Evolutionary conservation across 2,797 vertebrate genomes (phyloP), one percentile per base, ranked within the genome.

Genomic region (Amphiprion clarkii): DNA sequence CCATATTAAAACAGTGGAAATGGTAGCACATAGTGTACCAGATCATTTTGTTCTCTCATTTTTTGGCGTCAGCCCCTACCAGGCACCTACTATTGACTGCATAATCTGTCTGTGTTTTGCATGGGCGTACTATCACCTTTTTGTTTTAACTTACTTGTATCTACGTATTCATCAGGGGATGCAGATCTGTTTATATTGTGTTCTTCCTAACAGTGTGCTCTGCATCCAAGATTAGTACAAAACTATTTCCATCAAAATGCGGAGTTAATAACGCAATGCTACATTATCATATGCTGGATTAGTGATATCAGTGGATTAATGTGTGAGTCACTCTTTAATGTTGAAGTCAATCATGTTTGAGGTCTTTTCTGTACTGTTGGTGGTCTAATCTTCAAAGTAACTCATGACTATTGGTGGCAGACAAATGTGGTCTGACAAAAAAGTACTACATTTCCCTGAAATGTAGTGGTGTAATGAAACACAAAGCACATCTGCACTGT

Each of bases 1-100:
- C 90, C 90, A 88, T 90, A 90, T 90, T 87, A 90, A 91, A 92
- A 90, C 87, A 86, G 77, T 84, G 71, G 79, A 85, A 91, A 89
- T 80, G 75, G 78, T 73, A 81, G 83, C 76, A 76, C 61, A 39
- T 58, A 82, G 55, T 40, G 29, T 9, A 87, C 72, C 78, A 76
- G 75, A 78, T 84, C 53, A 57, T 88, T 89, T 88, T 40, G 57
- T 86, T 81, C 79, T 83, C 46, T 88, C 80, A 85, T 85, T 89
- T 83, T 74, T 83, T 76, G 83, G 82, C 84, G 81, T 89, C 87
- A 83, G 82, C 58, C 59, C 75, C 66, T 74, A 63, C 68, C 81
- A 77, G 70, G 70, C 70, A 83, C 72, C 79, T 81, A 80, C 76
- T 79, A 60, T 79, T 39, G 63, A 83, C 82, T 88, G 33, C 63